Evolutionary conservation across 2,797 vertebrate genomes (phyloP), one percentile per base, ranked within the genome.

Genomic region (Alectoris magna): DNA sequence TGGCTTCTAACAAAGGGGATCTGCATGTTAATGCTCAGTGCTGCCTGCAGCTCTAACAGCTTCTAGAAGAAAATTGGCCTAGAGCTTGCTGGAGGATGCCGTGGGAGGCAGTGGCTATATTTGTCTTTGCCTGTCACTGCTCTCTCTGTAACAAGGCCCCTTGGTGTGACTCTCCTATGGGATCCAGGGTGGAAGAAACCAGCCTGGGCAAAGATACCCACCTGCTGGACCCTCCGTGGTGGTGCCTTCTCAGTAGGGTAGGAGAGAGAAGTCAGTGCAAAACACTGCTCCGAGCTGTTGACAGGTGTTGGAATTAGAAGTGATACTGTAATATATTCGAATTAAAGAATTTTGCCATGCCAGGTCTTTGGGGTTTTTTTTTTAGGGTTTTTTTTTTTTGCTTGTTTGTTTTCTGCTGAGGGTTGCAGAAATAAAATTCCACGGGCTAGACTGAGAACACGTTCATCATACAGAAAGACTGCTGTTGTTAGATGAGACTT

Each of bases 161-260:
- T 55, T 0, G 0, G 8, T 16, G 5, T 46, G 41, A 15, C 23
- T 84, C 8, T 23, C 60, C 16, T 9, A 0, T 14, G n/a, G 46
- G 18, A 11, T 69, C 14, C 51, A 19, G 66, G 27, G 64, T 34
- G 36, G 55, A 36, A 82, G 49, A 60, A 51, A 36, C 29, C 18
- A 26, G 26, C 7, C 21, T 5, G 8, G 43, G 17, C 10, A 48
- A 15, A 41, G 34, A 46, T 34, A 9, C 17, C 6, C 24, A 39
- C 11, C 3, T 41, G 29, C 26, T 60, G 58, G 80, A 73, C 63
- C 46, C 23, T 41, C 10, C 51, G 29, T 64, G 41, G 29, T 16
- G 46, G 4, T 46, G 26, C 31, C 60, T 2, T 5, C 36, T 0
- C 22, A 24, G 10, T 68, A 71, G 26, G 46, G 23, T 3, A 15